Evolutionary conservation across 1,140 invertebrate species (phyloP).

Genomic region (Orchestia grillus): DNA sequence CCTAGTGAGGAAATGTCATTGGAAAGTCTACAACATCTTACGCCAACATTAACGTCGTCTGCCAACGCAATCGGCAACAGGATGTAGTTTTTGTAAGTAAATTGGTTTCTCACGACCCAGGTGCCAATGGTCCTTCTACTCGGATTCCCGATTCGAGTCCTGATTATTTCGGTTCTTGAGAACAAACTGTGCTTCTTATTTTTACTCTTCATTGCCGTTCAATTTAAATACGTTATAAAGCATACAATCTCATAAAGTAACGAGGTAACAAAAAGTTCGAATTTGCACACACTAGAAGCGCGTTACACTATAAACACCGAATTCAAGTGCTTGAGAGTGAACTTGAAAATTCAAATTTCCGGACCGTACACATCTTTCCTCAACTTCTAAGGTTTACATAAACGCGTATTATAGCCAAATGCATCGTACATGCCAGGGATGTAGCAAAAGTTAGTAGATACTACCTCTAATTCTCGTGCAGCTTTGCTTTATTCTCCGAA

Average conservation of each 20-base stretch:
- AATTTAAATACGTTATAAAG: background rate
- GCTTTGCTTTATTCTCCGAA: too few relatives aligned
- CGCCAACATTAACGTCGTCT: background rate
- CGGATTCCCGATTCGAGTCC: background rate
- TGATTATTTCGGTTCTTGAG: background rate
- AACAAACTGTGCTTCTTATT: background rate
- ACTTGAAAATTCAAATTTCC: background rate
- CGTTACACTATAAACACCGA: too few relatives aligned
- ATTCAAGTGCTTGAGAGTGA: background rate
- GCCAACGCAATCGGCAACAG: background rate
- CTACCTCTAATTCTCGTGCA: background rate
- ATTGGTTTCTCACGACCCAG: background rate
- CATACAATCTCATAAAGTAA: background rate
- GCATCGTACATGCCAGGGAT: background rate
- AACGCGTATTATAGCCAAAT: background rate
- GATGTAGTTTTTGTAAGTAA: background rate
- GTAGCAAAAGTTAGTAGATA: background rate
- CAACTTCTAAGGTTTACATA: background rate
- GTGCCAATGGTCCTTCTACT: background rate
- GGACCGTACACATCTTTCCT: background rate
- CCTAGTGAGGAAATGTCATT: background rate
- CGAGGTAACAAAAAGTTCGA: background rate
- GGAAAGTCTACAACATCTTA: background rate
- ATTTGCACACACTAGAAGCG: too few relatives aligned
- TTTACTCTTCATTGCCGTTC: background rate